These are phyloP conservation scores for Sceloporus undulatus DNA, from an alignment of 2,113 vertebrate species.

Conservation along the genomic window DNA sequence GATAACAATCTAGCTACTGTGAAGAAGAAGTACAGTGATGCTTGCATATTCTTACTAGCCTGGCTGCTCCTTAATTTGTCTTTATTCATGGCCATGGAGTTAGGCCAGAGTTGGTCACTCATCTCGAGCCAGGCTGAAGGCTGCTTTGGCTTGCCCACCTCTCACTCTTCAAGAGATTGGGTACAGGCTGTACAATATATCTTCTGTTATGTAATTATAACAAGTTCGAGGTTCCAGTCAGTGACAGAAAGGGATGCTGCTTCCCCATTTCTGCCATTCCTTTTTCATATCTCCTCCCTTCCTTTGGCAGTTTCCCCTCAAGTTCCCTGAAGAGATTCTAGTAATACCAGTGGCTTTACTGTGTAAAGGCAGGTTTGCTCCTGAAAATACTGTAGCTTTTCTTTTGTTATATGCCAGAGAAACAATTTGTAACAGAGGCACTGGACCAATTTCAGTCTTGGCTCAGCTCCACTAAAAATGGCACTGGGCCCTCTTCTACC, in stretches of 20 bases:
- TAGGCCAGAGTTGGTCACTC: conserved; percentile 62
- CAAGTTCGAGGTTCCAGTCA: conserved; percentile 56
- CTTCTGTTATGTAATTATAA: conserved; percentile 74
- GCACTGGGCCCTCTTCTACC: fast-evolving
- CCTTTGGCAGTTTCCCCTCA: conserved; percentile 26
- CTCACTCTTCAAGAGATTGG: conserved; percentile 68
- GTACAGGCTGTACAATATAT: conserved; percentile 72
- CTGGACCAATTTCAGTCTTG: conserved; percentile 33
- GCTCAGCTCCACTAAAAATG: conserved; percentile 26
- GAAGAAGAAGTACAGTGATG: conserved; percentile 19
- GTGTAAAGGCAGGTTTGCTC: fast-evolving
- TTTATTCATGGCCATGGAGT: conserved; percentile 57
- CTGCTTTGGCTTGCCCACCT: conserved; percentile 71
- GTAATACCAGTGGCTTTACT: background rate
- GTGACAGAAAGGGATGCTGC: conserved; percentile 38
- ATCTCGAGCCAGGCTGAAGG: conserved; percentile 69
- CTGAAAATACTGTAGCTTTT: background rate
- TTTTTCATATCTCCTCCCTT: background rate
- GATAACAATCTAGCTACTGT: conserved; percentile 47
- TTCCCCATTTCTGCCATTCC: conserved; percentile 2
- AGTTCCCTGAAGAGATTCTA: conserved; percentile 38
- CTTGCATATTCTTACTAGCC: conserved; percentile 46
- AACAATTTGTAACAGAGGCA: conserved; percentile 20
- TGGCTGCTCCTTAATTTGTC: conserved; percentile 57
- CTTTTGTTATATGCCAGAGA: conserved; percentile 12